Base-by-base conservation (phyloP, 2,888 invertebrate species). In the Lasioglossum leucozonium region DNA sequence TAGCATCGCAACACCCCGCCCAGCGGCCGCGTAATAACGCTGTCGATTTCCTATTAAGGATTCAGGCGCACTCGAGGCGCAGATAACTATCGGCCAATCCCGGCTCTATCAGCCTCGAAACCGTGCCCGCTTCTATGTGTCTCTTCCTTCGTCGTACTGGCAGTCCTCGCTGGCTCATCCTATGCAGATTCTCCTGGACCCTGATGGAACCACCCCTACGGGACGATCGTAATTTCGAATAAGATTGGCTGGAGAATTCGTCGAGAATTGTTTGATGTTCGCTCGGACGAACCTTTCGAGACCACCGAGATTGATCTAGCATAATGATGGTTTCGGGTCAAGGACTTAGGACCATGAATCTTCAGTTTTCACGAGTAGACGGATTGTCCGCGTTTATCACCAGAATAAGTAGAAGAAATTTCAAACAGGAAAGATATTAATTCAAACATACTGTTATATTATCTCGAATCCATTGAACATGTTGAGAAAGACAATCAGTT, bases 21-120 rank as follows among this genome's bases (percentile, higher is more conserved):
- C 81, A 83, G 78, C 81, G 67, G 74, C 84, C 87, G 88, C 82
- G 92, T 91, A 93, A 94, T 93, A 93, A 92, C 93, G 92, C 91
- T 87, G 91, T 89, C 90, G 92, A 85, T 92, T 92, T 90, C 91
- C 90, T 91, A 91, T 92, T 91, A 91, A 91, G 85, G 88, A 91
- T 92, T 91, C 90, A 90, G 89, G 77, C 84, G 84, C 55, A 79
- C 89, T 89, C 89, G 72, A 82, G 71, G 40, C 3, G n/a, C 79
- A 76, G 87, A 87, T 87, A 87, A 71, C 83, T 58, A 87, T 86
- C 86, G 58, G 30, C 73, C 81, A 78, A 80, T 78, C 80, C 76
- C 83, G 55, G 69, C 30, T 65, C 58, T 71, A 83, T 86, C 86
- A 65, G 58, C 69, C 51, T 44, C 55, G 55, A 67, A 71, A 79